Base-by-base conservation (phyloP, 2,113 vertebrate genomes). In the Salminus brasiliensis region DNA sequence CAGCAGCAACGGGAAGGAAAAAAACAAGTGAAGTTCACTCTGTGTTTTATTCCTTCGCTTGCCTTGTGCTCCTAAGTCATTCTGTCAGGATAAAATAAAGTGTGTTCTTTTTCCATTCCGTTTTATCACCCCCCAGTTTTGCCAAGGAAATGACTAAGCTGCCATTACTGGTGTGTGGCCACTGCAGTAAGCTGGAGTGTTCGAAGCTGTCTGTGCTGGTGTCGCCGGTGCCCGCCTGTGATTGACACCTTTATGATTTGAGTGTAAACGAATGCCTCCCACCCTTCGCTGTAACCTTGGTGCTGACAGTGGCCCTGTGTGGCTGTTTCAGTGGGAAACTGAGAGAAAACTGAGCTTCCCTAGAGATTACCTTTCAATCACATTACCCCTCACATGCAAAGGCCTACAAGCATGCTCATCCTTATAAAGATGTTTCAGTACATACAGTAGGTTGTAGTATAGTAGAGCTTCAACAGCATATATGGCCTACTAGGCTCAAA, bases 211-310 rank as follows among this genome's bases (percentile, higher is more conserved):
- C n/a, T 32, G 59, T 36, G 47, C 18, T 69, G 36, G 72, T 74
- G 65, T 74, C 66, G 39, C 23, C 62, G 76, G 85, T 52, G 72
- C 59, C 63, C 30, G 78, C 60, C 70, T 73, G 41, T 72, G 74
- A 85, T 63, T 74, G 76, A 79, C 81, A 84, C 73, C 59, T 84
- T 82, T 83, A 83, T 79, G 72, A 82, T 49, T 67, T 70, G 45
- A 76, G 27, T 39, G 72, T 81, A 86, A 87, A 89, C 78, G 55
- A 60, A 79, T 32, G 73, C 36, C 79, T 79, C 53, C 72, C 32
- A 75, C 78, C 82, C 84, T 76, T 57, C n/a, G 15, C 59, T 88
- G 82, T 88, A 86, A 84, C 85, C 82, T 88, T 88, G 78, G 55
- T n/a, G 25, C 85, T 68, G 52, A 77, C 49, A 67, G 74, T 10